Conservation (phyloP, 2,797 vertebrate species). For the Pseudochromis fuscus region DNA sequence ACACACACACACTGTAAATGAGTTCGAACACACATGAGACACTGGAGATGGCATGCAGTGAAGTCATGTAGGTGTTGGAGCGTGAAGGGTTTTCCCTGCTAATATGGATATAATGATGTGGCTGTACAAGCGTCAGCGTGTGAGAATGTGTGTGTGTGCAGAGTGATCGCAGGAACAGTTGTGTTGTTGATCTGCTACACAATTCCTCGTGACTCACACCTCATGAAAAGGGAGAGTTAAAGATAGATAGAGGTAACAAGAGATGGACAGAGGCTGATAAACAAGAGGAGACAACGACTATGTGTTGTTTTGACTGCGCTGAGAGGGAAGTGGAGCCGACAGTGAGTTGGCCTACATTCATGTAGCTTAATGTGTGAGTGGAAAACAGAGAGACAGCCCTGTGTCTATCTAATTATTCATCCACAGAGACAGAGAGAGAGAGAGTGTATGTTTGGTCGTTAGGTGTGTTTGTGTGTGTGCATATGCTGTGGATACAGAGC, state of each 20-base stretch:
- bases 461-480: slow-evolving; percentile 27
- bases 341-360: slow-evolving; percentile 73
- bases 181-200: slow-evolving; percentile 48
- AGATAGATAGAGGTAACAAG: slow-evolving; percentile 60
- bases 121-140: slow-evolving; percentile 32
- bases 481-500: neutral
- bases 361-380: slow-evolving; percentile 30
- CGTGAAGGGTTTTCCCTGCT: slow-evolving; percentile 71
- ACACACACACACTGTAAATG: slow-evolving; percentile 31
- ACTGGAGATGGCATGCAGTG: slow-evolving; percentile 33
- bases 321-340: slow-evolving; percentile 56
- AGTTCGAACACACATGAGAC: slow-evolving; percentile 43
- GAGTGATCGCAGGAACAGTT: slow-evolving; percentile 36
- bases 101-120: slow-evolving; percentile 81
- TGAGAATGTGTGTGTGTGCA: slow-evolving; percentile 7
- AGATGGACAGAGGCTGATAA: slow-evolving; percentile 57
- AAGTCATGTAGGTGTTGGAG: slow-evolving; percentile 74
- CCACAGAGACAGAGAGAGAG: slow-evolving; percentile 10
- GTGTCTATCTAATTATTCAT: slow-evolving; percentile 55
- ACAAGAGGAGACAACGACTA: slow-evolving; percentile 53
- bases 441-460: slow-evolving; percentile 1
- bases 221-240: slow-evolving; percentile 49
- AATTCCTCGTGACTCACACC: slow-evolving; percentile 68
- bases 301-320: slow-evolving; percentile 65
- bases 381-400: slow-evolving; percentile 42